A percentile compares a stretch with the other conserved stretches of the same genome.
Evolutionary conservation across 2,888 invertebrate species (phyloP).

Genomic region (Fissipunctia ypsillon): DNA sequence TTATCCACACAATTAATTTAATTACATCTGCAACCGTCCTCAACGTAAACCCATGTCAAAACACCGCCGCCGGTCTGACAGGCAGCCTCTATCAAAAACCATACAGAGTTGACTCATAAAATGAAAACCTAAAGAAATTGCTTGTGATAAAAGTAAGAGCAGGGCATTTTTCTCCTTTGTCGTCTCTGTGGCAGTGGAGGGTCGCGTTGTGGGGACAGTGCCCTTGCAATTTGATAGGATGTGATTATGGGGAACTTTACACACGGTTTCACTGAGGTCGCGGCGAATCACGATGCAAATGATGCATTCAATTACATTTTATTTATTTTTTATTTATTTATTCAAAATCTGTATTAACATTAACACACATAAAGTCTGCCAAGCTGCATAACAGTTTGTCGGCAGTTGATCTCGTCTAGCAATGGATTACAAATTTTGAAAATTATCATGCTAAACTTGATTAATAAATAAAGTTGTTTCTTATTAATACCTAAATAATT

Average conservation of each 20-base stretch:
- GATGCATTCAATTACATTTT: no score
- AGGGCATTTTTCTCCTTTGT: constrained; percentile 66
- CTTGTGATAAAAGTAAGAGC: constrained; percentile 69
- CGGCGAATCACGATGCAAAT: neutral
- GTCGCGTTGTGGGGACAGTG: constrained; percentile 17
- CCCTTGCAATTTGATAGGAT: constrained; percentile 18
- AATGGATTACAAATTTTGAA: no score
- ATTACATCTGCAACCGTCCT: constrained; percentile 60
- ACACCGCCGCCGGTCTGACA: constrained; percentile 45
- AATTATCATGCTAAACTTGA: no score
- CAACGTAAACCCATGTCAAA: constrained; percentile 61
- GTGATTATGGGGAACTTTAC: neutral
- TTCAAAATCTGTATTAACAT: no score
- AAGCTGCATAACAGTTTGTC: no score
- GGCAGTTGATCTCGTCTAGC: no score
- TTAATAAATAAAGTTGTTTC: no score
- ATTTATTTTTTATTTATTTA: no score
- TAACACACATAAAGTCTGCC: no score
- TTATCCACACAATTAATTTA: constrained; percentile 58
- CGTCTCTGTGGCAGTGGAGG: constrained; percentile 58
- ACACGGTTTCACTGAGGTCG: constrained; percentile 10
- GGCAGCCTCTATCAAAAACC: constrained; percentile 58
- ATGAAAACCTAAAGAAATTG: constrained; percentile 67
- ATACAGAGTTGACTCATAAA: constrained; percentile 58
- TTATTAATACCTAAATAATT: no score